Percentiles rank a stretch among this genome's conserved stretches.
Conservation (phyloP, 2,888 invertebrate species). For the Coremacera marginata region DNA sequence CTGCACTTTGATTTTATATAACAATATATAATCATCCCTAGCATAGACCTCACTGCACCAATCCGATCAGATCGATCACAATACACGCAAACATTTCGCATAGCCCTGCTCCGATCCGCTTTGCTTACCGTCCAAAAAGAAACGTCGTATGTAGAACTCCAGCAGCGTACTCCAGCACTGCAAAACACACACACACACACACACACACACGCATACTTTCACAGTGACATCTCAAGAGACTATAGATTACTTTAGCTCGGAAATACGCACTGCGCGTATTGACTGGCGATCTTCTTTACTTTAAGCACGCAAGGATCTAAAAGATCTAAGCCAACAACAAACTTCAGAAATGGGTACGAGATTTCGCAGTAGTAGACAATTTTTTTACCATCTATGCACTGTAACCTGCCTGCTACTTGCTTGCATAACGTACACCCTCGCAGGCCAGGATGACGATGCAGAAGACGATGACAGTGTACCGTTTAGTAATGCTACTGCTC, state of each 20-base stretch:
- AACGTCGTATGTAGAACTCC: background rate
- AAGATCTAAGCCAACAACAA: background rate
- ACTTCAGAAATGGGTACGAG: slow-evolving; percentile 10
- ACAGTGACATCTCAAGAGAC: slow-evolving; percentile 17
- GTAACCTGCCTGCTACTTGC: slow-evolving; percentile 20
- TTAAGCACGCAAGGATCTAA: too few species aligned
- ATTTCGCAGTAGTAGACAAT: slow-evolving; percentile 5
- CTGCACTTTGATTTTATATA: background rate
- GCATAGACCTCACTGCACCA: slow-evolving; percentile 8
- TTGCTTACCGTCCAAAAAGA: background rate
- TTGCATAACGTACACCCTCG: slow-evolving; percentile 12
- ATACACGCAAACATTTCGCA: background rate
- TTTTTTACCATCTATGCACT: slow-evolving; percentile 21
- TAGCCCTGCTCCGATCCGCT: background rate
- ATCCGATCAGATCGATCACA: background rate
- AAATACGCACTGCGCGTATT: background rate
- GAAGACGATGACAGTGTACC: slow-evolving; percentile 8
- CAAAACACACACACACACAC: background rate
- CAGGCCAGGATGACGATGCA: background rate
- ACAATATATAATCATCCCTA: background rate
- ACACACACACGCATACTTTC: background rate
- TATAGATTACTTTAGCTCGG: slow-evolving; percentile 15
- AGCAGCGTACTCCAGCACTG: too few species aligned
- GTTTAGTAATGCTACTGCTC: slow-evolving; percentile 42
- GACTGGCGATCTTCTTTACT: background rate